These are phyloP conservation scores for Enteromius trimaculatus DNA, from an alignment of 2,797 vertebrate species.

Conservation along the genomic window DNA sequence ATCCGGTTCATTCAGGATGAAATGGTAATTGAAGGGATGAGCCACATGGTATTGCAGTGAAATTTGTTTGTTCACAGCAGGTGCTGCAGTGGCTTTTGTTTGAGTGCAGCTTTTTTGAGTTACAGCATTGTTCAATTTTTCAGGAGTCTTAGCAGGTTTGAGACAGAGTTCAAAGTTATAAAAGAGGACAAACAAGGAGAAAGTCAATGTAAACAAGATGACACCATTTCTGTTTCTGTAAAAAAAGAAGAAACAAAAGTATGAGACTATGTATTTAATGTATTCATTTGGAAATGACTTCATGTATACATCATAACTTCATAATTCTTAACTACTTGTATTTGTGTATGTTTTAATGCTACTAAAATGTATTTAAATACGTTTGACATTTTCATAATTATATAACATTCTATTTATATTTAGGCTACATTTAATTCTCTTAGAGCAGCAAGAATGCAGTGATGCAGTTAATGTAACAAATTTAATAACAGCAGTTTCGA, in stretches of 20 bases:
- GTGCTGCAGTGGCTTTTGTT: not conserved
- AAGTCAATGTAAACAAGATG: not conserved
- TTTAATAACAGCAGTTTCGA: not conserved
- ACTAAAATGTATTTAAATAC: too few species aligned
- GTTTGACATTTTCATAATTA: too few species aligned
- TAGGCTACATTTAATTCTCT: not conserved
- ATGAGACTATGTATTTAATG: not conserved
- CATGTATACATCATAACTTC: not conserved
- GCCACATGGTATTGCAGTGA: constrained; percentile 59
- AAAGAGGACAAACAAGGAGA: not conserved
- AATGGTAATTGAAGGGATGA: constrained; percentile 73
- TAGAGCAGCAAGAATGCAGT: not conserved
- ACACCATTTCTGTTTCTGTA: not conserved
- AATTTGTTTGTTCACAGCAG: not conserved
- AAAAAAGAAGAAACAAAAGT: not conserved
- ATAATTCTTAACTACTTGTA: not conserved
- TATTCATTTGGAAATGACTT: not conserved
- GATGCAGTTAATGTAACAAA: not conserved
- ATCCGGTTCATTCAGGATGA: constrained; percentile 70
- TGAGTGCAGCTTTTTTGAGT: not conserved
- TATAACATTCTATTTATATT: too few species aligned
- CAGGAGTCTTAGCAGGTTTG: not conserved
- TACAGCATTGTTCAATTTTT: not conserved
- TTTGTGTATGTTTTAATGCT: too few species aligned
- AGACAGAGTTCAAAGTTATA: not conserved